Conservation (phyloP, 2,113 vertebrate species). For the Rhabdornis inornatus region DNA sequence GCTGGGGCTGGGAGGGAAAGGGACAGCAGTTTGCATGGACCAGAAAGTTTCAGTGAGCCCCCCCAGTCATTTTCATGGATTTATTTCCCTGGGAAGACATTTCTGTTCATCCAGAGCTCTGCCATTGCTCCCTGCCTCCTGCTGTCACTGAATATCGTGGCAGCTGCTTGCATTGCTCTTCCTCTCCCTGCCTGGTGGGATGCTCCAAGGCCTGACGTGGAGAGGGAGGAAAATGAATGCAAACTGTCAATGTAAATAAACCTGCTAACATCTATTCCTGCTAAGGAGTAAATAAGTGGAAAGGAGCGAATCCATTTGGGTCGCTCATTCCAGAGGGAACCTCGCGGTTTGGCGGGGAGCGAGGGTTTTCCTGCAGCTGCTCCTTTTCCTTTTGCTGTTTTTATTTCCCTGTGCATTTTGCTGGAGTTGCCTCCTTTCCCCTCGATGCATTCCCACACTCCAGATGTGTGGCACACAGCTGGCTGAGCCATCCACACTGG, state of each 20-base stretch:
- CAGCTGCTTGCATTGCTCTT: background rate
- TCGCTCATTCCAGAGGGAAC: background rate
- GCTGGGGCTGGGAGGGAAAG: background rate
- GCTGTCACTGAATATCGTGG: background rate
- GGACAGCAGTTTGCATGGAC: background rate
- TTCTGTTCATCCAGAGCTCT: background rate
- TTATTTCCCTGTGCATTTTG: background rate
- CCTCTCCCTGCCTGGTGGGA: background rate
- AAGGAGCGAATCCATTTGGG: fast-evolving
- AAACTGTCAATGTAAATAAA: background rate
- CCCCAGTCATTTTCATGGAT: background rate
- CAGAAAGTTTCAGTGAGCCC: background rate
- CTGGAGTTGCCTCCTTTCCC: background rate
- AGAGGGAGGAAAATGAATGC: background rate
- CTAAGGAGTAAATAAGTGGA: background rate
- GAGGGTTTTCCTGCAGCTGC: background rate
- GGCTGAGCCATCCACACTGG: fast-evolving
- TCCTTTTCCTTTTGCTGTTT: background rate
- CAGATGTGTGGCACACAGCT: fast-evolving
- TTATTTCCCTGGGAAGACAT: background rate
- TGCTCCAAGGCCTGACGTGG: background rate
- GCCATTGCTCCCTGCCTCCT: background rate
- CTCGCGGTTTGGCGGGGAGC: fast-evolving
- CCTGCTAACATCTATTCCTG: background rate
- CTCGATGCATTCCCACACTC: background rate